Percentiles rank a stretch among this genome's conserved stretches.
These are phyloP conservation scores for Fratercula arctica DNA, from an alignment of 2,797 vertebrate genomes.

Conservation along the genomic window DNA sequence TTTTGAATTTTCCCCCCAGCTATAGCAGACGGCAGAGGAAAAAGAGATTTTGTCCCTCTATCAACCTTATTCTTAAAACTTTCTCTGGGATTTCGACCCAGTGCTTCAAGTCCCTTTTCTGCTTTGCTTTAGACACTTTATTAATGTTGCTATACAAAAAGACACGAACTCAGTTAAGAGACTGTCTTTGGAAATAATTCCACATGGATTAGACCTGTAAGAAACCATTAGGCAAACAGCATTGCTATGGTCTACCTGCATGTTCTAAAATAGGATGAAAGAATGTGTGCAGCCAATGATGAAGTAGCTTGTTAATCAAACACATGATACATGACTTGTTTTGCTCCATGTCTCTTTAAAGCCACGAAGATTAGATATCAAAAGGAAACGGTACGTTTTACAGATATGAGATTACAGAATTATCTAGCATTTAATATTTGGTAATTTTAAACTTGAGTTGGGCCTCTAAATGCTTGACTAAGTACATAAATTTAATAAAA, in stretches of 20 bases:
- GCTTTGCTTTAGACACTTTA: neutral
- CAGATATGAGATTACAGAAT: neutral
- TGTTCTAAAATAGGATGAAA: neutral
- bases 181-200: neutral
- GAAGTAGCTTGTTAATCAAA: neutral
- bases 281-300: neutral
- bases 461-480: neutral
- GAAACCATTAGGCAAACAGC: neutral
- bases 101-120: neutral
- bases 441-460: neutral
- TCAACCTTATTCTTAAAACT: neutral
- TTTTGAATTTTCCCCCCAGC: neutral
- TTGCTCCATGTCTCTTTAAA: neutral
- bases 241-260: neutral
- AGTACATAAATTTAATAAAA: neutral
- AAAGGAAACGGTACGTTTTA: neutral
- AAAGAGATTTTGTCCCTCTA: neutral
- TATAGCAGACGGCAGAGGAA: neutral
- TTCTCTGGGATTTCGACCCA: neutral
- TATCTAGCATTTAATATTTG: neutral
- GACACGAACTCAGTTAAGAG: neutral
- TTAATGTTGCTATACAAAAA: neutral
- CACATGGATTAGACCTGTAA: neutral
- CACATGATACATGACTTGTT: neutral
- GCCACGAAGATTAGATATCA: neutral